These are phyloP conservation scores for Alectura lathami DNA, from an alignment of 2,113 vertebrate genomes.

Conservation along the genomic window DNA sequence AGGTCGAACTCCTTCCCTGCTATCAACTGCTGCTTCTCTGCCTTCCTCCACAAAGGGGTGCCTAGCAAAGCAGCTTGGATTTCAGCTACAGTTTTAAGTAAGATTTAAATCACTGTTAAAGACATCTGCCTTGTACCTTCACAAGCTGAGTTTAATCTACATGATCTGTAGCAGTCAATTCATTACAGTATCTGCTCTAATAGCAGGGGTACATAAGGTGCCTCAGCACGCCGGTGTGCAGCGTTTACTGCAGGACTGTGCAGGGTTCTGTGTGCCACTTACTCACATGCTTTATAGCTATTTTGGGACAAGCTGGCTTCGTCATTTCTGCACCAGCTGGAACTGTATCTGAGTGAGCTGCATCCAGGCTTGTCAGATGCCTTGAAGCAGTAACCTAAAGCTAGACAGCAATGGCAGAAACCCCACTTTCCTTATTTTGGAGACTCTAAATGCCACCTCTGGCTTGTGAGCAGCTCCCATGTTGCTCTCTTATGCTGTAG, in stretches of 20 bases:
- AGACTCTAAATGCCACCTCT: not conserved
- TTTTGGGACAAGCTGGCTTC: constrained; percentile 43
- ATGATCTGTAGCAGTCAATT: not conserved
- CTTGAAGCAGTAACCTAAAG: not conserved
- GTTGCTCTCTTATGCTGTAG: not conserved
- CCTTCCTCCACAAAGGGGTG: not conserved
- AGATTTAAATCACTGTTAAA: not conserved
- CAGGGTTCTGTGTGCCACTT: not conserved
- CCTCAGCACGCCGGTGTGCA: not conserved
- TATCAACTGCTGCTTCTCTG: not conserved
- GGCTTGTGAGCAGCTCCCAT: not conserved
- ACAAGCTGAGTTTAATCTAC: not conserved
- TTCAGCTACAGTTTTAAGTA: not conserved
- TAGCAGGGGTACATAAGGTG: not conserved
- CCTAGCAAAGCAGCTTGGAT: not conserved
- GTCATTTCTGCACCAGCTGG: constrained; percentile 46
- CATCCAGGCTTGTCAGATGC: constrained; percentile 1
- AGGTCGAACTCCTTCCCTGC: not conserved
- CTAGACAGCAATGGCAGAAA: not conserved
- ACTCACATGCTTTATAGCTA: constrained; percentile 46
- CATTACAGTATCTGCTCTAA: not conserved
- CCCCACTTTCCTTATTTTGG: not conserved
- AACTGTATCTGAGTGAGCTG: not conserved
- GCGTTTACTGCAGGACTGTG: not conserved
- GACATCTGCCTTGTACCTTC: not conserved